Evolutionary conservation across 2,888 invertebrate genomes (phyloP), one percentile per base, ranked within the genome.

Genomic region (Anthoptus insignis): DNA sequence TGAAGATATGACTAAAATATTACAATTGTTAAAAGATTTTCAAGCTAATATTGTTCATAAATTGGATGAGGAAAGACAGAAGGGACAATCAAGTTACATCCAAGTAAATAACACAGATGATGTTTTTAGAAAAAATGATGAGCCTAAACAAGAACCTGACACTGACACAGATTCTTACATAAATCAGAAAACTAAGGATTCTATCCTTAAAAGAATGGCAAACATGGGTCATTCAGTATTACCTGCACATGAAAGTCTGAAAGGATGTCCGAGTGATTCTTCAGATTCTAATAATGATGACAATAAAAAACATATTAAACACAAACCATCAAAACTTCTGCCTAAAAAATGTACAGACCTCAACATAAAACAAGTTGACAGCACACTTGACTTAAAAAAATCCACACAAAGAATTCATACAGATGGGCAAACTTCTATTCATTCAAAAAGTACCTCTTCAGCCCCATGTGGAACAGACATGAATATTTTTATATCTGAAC

Each of bases 161-260:
- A 89, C 86, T 84, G 89, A 90, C 66, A 91, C 88, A 66, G 91
- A 91, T 71, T 86, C 85, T 49, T 81, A 83, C 53, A 59, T 82
- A 24, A 86, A 85, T 54, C 85, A 67, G 72, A 86, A 81, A 81
- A 88, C 85, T n/a, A 92, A 89, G 75, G 79, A 81, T 64, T 86
- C 89, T 2, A 85, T 91, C 69, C 70, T 92, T 53, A 88, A 81
- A 73, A 81, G 92, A 76, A 92, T 92, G 88, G 89, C 92, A 49
- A 86, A 71, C 66, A 87, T 92, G 87, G 91, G 92, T 4, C 91
- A 91, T 32, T 89, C 92, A 65, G 88, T 92, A 29, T 76, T 92
- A 60, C 92, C 91, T 42, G 67, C 80, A 52, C 75, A 76, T 72
- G 66, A 74, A 37, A 39, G 74, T 39, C 53, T 73, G 53, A 59